Conservation (phyloP, 1,140 invertebrate species). For the Drosophila varians region DNA sequence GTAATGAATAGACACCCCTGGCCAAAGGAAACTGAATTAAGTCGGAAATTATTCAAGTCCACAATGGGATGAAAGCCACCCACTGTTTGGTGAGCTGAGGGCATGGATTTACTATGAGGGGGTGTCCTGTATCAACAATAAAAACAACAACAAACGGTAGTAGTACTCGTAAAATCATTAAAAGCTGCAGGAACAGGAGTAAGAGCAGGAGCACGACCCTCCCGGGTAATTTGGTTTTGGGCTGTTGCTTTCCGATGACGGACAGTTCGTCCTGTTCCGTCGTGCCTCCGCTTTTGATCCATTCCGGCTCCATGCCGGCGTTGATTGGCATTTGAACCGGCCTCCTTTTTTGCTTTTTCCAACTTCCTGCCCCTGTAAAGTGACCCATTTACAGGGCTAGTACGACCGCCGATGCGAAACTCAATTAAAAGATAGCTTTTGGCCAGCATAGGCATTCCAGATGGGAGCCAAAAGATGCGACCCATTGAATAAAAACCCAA, state of each 20-base stretch:
- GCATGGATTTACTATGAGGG: neutral
- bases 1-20: neutral
- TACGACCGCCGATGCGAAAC: conserved; percentile 19
- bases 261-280: conserved; percentile 30
- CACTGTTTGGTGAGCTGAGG: neutral
- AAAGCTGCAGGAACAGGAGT: neutral
- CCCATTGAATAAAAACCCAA: neutral
- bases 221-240: conserved; percentile 74
- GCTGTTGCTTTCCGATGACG: conserved; percentile 66
- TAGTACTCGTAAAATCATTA: conserved; percentile 31
- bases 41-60: neutral
- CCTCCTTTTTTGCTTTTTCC: neutral
- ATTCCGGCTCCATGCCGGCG: neutral
- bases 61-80: neutral
- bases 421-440: conserved; percentile 40
- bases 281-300: conserved; percentile 6
- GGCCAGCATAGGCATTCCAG: neutral
- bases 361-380: neutral
- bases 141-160: conserved; percentile 16
- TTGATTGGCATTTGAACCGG: conserved; percentile 25
- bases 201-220: conserved; percentile 11
- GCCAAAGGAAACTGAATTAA: neutral
- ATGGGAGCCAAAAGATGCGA: neutral
- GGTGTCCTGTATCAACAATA: neutral
- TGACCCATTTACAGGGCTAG: conserved; percentile 40